Evolutionary conservation across 2,888 invertebrate genomes (phyloP).

Genomic region (Hedychridium roseum): DNA sequence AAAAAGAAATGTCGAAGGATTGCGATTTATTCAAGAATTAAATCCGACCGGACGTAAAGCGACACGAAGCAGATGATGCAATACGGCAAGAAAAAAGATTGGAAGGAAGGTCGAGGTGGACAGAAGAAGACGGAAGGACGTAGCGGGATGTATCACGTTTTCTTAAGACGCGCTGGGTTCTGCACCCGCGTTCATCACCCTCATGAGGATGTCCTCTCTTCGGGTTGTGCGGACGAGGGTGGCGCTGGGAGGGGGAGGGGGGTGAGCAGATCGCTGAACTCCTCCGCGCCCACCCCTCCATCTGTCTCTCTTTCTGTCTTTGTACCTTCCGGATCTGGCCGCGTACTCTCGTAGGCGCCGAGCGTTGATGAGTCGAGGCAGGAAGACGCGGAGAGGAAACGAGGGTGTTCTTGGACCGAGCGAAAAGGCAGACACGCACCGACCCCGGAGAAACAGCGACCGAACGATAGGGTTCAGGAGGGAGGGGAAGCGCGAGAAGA

Average conservation of each 20-base stretch:
- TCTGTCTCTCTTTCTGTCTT: conserved; percentile 25
- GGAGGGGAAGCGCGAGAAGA: conserved; percentile 14
- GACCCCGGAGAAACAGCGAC: no score
- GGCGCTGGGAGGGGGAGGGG: no score
- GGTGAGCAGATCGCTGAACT: conserved; percentile 34
- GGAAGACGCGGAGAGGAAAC: conserved; percentile 45
- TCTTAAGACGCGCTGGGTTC: conserved; percentile 35
- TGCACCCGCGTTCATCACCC: conserved; percentile 13
- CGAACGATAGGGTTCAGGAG: conserved; percentile 10
- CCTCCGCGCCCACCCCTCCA: conserved; percentile 28
- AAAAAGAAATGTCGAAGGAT: no score
- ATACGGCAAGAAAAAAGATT: no score
- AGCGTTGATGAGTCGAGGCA: conserved; percentile 54
- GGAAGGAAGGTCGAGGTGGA: not conserved
- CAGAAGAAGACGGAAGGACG: conserved; percentile 3
- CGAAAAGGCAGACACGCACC: conserved; percentile 14
- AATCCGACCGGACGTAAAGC: no score
- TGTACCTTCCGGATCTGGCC: conserved; percentile 17
- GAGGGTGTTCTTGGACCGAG: conserved; percentile 29
- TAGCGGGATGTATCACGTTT: conserved; percentile 31
- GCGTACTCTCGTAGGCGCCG: conserved; percentile 43
- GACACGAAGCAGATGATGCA: no score
- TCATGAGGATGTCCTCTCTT: conserved; percentile 17
- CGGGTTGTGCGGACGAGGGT: conserved; percentile 23
- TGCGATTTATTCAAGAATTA: no score